A percentile compares a stretch with the other conserved stretches of the same genome.
Conservation (phyloP, 1,140 invertebrate species). For the Laupala kohalensis region DNA sequence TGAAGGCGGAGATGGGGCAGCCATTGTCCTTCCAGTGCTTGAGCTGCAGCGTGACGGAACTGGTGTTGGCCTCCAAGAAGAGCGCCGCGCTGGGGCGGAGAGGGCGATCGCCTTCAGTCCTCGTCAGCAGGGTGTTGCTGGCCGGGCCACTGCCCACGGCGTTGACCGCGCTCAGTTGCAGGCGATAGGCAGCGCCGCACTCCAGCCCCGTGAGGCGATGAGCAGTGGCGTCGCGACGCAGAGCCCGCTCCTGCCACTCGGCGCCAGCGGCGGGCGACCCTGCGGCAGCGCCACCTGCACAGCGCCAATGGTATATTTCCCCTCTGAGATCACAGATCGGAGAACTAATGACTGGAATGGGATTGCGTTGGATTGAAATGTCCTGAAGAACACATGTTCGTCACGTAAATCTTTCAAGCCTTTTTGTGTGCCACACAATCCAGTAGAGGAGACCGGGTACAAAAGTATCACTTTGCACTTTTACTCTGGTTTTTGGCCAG, state of each 20-base stretch:
- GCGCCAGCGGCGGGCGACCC: constrained; percentile 16
- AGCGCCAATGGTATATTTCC: too few species aligned
- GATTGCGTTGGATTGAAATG: too few species aligned
- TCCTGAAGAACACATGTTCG: too few species aligned
- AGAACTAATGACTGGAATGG: too few species aligned
- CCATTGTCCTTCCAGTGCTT: constrained; percentile 32
- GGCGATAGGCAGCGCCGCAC: constrained; percentile 37
- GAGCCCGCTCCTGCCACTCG: constrained; percentile 31
- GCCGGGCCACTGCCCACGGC: constrained; percentile 30
- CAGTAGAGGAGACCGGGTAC: too few species aligned
- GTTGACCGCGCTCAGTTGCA: constrained; percentile 31
- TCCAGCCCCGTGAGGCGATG: constrained; percentile 27
- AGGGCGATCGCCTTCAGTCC: constrained; percentile 32
- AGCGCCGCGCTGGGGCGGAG: constrained; percentile 19
- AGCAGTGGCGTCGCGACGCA: constrained; percentile 17
- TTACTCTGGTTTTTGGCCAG: too few species aligned
- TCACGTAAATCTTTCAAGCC: too few species aligned
- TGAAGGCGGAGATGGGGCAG: constrained; percentile 35
- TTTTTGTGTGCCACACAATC: too few species aligned
- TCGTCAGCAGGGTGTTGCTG: constrained; percentile 28
- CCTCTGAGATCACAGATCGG: too few species aligned
- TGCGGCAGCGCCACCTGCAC: too few species aligned
- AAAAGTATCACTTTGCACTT: too few species aligned
- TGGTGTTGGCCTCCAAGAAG: constrained; percentile 30
- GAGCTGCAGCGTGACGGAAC: constrained; percentile 34